Conservation (phyloP, 53 echinoderm and acorn worm genomes). For the Temnopleurus reevesii region DNA sequence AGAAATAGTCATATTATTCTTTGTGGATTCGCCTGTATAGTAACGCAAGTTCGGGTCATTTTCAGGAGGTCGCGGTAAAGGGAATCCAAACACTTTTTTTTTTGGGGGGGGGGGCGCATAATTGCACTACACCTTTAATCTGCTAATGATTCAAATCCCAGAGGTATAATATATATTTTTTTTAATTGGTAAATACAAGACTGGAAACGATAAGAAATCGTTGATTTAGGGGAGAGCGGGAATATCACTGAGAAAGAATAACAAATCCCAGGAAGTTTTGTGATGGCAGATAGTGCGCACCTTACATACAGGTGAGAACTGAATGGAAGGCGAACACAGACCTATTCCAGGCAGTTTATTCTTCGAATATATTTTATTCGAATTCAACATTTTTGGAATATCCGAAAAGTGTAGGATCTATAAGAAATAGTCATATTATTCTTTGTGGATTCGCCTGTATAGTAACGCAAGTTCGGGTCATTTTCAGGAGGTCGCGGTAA, state of each 20-base stretch:
- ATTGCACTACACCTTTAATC: too few relatives aligned
- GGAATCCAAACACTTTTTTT: too few relatives aligned
- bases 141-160: too few relatives aligned
- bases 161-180: too few relatives aligned
- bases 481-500: too few relatives aligned
- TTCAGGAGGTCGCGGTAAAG: too few relatives aligned
- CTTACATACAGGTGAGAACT: neutral
- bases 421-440: neutral
- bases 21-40: too few relatives aligned
- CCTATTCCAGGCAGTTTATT: neutral
- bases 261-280: conserved; percentile 12
- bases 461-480: too few relatives aligned
- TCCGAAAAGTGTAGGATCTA: neutral
- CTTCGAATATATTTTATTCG: neutral
- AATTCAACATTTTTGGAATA: neutral
- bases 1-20: neutral
- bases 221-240: neutral
- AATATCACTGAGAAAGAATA: neutral
- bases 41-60: too few relatives aligned
- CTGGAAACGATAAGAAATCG: conserved; percentile 6
- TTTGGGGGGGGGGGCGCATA: too few relatives aligned
- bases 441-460: too few relatives aligned
- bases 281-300: neutral
- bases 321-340: neutral
- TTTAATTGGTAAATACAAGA: too few relatives aligned